A percentile compares a stretch with the other conserved stretches of the same genome.
Conservation (phyloP, 2,113 vertebrate species). For the Lynx canadensis region DNA sequence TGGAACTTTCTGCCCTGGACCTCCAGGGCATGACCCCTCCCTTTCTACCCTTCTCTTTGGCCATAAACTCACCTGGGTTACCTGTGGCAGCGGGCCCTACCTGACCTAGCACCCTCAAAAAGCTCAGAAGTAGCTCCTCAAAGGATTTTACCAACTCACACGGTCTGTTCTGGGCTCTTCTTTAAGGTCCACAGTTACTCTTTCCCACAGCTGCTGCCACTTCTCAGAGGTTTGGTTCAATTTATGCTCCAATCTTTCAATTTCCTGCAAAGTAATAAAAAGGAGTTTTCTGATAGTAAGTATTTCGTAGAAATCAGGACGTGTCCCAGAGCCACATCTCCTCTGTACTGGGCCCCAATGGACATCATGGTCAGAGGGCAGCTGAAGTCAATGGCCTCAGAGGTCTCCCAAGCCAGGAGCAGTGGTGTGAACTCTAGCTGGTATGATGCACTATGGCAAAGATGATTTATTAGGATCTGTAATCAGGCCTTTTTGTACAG, state of each 20-base stretch:
- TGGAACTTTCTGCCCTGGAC: conserved; percentile 42
- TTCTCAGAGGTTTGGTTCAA: conserved; percentile 93
- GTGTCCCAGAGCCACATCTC: conserved; percentile 61
- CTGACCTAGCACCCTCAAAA: background rate
- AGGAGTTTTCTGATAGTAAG: conserved; percentile 61
- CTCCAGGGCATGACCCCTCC: background rate
- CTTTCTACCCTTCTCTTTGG: background rate
- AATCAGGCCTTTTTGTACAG: background rate
- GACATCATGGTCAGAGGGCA: conserved; percentile 52
- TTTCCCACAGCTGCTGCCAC: conserved; percentile 96
- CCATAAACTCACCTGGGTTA: background rate
- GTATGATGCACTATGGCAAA: background rate
- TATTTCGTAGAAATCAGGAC: conserved; percentile 14
- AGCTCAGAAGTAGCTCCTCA: background rate
- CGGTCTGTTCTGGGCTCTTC: conserved; percentile 93
- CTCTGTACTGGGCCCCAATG: conserved; percentile 13
- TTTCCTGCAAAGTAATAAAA: conserved; percentile 89
- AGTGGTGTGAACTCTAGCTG: background rate
- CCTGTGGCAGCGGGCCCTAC: background rate
- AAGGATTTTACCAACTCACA: conserved; percentile 84
- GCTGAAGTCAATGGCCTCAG: conserved; percentile 70
- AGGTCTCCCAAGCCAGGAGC: background rate
- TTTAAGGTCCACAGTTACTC: conserved; percentile 90
- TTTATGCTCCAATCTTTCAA: conserved; percentile 94
- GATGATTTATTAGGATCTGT: background rate